Base-by-base conservation (phyloP, 2,113 vertebrate species). In the Pungitius pungitius region DNA sequence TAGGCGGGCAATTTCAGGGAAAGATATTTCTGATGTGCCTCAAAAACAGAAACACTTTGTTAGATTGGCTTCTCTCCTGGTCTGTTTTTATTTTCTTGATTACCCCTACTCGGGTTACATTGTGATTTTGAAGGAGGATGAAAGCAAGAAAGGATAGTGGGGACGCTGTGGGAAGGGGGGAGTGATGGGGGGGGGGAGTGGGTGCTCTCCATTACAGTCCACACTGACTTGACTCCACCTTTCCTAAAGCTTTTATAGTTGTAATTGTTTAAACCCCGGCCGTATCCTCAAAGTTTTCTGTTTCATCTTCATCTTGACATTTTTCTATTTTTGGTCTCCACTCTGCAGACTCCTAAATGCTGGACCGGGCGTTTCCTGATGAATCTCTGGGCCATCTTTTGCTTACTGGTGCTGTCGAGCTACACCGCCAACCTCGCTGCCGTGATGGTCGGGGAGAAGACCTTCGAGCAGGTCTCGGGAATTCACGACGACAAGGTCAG, bases 301-400 rank as follows among this genome's bases (percentile, higher is more conserved):
- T 57, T 69, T 63, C 3, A 22, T 64, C 60, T 75, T 33, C 57
- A 27, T 56, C 33, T 45, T 47, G 45, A 42, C 71, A 43, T 43
- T 10, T 0, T 74, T 61, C 18, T 40, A 69, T 56, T 24, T 66
- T 58, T 63, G 0, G 2, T 55, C n/a, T 68, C 33, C 62, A 1
- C 17, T 57, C 49, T 54, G 14, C 82, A 93, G 94, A 98, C 96
- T 0, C 97, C 98, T 59, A 99, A 99, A 84, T 99, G 97, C 83
- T 96, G 96, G 93, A 97, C 98, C 0, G 97, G 97, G 0, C 95
- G 98, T 22, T 96, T 99, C 82, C 93, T 99, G 75, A 98, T 99
- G 98, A 99, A 98, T 91, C 95, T 99, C 4, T 99, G 97, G 97
- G 97, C 98, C 77, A 97, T 99, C 78, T 99, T 99, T 92, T 99